Conservation (phyloP, 1,140 invertebrate species). For the Penaeus chinensis region DNA sequence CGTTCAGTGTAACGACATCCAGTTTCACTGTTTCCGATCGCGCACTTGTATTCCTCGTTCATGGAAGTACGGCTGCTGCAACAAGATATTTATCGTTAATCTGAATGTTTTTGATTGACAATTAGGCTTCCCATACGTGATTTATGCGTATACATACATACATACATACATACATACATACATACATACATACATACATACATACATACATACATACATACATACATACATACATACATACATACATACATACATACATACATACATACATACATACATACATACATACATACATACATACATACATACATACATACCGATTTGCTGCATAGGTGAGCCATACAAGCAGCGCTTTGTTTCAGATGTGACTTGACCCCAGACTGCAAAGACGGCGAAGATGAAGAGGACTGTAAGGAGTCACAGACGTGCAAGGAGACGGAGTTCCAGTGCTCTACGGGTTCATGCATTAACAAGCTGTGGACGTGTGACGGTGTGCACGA, state of each 20-base stretch:
- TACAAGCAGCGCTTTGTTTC: background rate
- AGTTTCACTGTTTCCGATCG: conserved; percentile 18
- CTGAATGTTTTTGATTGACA: too few species aligned
- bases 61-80: conserved; percentile 49
- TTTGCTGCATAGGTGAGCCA: too few species aligned
- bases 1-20: background rate
- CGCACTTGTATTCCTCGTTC: conserved; percentile 64
- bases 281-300: too few species aligned
- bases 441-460: background rate
- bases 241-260: too few species aligned
- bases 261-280: too few species aligned
- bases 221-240: too few species aligned
- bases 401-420: background rate
- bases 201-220: too few species aligned
- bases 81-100: conserved; percentile 36
- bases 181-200: too few species aligned
- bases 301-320: too few species aligned
- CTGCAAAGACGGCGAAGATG: background rate
- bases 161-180: too few species aligned
- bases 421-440: background rate
- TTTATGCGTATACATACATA: too few species aligned
- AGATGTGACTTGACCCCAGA: conserved; percentile 64
- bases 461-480: background rate
- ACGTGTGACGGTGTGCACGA: conserved; percentile 26
- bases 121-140: too few species aligned